Evolutionary conservation across 2,797 vertebrate genomes (phyloP), one percentile per base, ranked within the genome.

Genomic region (Phyllotis vaccarum): DNA sequence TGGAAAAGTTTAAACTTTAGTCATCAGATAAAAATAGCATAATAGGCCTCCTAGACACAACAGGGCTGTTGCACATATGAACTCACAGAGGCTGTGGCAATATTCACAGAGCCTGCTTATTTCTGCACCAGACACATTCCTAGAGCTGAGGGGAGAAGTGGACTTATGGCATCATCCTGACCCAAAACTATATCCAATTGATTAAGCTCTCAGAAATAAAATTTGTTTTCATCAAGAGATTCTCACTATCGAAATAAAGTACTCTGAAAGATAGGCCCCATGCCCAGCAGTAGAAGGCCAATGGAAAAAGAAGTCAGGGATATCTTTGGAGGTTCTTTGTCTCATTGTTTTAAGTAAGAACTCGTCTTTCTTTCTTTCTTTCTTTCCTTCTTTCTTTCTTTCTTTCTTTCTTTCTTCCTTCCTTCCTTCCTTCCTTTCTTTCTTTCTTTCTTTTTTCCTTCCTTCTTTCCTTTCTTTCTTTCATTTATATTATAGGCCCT

Each of bases 1-100:
- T 80, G 13, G 75, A 9, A 70, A 95, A 95, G 31, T 91, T 92
- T 93, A 94, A 86, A 89, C 86, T 97, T 96, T 95, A 74, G 82
- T 96, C 86, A 91, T 91, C 68, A 93, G 62, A 79, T 82, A 49
- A 90, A 95, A 89, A 72, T 78, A 96, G 52, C 87, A 86, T 60
- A 91, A 76, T 56, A 37, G 34, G 5, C 11, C 52, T 56, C n/a
- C 34, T 56, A 56, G 52, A 24, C 6, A 56, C 21, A 56, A 80
- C 52, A 56, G 78, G 21, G 11, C 34, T 80, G 34, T 2, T 80
- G 78, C 6, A 56, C 52, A 37, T 56, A 56, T 80, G 46, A 56
- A 37, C 34, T 80, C 21, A 80, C 12, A 80, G 2, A 56, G 34
- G 34, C 34, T 37, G 21, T n/a, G 21, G 11, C 34, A 80, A n/a